Percentiles rank a stretch among this genome's conserved stretches.
Evolutionary conservation across 2,888 invertebrate genomes (phyloP).

Genomic region (Trissolcus japonicus): DNA sequence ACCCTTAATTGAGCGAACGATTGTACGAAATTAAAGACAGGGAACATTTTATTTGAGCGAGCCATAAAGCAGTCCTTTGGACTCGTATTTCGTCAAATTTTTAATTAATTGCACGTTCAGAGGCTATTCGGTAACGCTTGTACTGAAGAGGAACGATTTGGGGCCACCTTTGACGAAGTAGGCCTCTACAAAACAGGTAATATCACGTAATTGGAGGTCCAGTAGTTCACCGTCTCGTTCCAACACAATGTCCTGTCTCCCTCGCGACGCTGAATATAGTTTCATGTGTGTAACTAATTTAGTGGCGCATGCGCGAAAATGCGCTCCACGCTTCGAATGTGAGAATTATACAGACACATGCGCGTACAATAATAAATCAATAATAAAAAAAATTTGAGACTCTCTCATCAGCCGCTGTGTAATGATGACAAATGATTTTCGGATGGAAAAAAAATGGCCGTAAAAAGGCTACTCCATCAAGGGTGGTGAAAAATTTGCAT

Average conservation of each 20-base stretch:
- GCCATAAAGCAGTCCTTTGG: not conserved
- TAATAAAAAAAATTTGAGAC: no score
- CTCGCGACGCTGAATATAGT: not conserved
- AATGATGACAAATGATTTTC: no score
- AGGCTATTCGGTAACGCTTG: conserved; percentile 10
- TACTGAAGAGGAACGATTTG: conserved; percentile 19
- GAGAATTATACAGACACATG: conserved; percentile 4
- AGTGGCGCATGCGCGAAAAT: conserved; percentile 15
- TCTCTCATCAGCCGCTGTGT: no score
- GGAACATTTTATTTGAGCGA: not conserved
- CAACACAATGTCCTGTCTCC: not conserved
- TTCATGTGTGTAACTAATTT: conserved; percentile 12
- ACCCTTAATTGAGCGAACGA: not conserved
- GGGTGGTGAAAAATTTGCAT: conserved; percentile 2
- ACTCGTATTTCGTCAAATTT: conserved; percentile 8
- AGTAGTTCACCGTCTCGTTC: conserved; percentile 10
- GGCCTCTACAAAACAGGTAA: conserved; percentile 36
- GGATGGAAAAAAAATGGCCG: no score
- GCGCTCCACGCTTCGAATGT: not conserved
- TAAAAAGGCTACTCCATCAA: no score
- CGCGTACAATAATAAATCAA: not conserved
- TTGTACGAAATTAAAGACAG: not conserved
- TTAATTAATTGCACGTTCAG: conserved; percentile 21
- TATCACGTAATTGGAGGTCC: conserved; percentile 38
- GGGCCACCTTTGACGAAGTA: conserved; percentile 27